Base-by-base conservation (phyloP, 2,113 vertebrate genomes). In the Thymallus thymallus region DNA sequence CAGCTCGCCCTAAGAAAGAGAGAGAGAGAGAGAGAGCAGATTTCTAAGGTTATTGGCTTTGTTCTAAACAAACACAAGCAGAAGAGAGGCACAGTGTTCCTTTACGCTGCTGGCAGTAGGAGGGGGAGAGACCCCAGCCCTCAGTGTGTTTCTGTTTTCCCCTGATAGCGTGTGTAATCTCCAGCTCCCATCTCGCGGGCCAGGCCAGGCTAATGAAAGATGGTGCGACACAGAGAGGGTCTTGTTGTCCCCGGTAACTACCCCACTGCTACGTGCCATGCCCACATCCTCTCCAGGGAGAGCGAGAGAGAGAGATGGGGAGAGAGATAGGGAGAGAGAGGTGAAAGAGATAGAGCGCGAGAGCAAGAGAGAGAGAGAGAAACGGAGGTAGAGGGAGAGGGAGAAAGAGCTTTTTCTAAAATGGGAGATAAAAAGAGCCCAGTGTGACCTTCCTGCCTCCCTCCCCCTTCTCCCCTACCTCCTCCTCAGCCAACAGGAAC, bases 1-100 rank as follows among this genome's bases (percentile, higher is more conserved):
- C 82, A 97, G 81, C 29, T 98, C 96, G 80, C 97, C 97, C 97
- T 98, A 76, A 64, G 48, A 51, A 18, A 51, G 9, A 10, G 9
- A 6, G 9, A 45, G 41, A 45, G 76, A 64, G 88, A 90, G 77
- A 75, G 22, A 72, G 24, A 82, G 71, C 82, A 79, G 91, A 77
- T 88, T 68, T 70, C 20, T 83, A 80, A 81, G 61, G 85, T 92
- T 80, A 93, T 0, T 0, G 64, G 18, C 24, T 51, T 48, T 77
- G 60, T 75, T 68, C 68, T 74, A 81, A 83, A 77, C 71, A 80
- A 80, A 84, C 70, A 78, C 60, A 60, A 75, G 3, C 78, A 84
- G 79, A 85, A 91, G 82, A 75, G 86, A 74, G 74, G 35, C 35
- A 65, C 68, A 81, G 69, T 80, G 72, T 76, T 73, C 87, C 61